Conservation (phyloP, 2,888 invertebrate genomes). For the Macaria notata region DNA sequence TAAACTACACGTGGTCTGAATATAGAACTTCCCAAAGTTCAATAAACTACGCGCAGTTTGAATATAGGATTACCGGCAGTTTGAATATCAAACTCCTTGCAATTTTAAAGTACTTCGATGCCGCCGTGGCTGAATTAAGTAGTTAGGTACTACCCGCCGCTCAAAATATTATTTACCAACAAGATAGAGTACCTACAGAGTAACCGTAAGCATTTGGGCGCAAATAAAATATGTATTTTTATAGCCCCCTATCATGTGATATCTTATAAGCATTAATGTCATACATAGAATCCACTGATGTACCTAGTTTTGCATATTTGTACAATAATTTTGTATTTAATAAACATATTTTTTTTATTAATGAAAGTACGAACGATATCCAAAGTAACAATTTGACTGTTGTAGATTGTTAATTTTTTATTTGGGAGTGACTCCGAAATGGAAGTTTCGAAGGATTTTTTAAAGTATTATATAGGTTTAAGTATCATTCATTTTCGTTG, state of each 20-base stretch:
- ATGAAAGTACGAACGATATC: slow-evolving; percentile 35
- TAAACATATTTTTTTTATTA: slow-evolving; percentile 49
- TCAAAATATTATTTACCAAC: too few species aligned
- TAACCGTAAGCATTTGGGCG: too few species aligned
- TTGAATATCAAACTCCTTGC: too few species aligned
- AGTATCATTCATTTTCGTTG: slow-evolving; percentile 59
- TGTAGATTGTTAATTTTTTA: slow-evolving; percentile 52
- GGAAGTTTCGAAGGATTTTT: slow-evolving; percentile 44
- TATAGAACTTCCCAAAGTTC: too few species aligned
- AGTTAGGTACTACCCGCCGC: too few species aligned
- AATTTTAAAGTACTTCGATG: too few species aligned
- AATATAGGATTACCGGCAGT: too few species aligned
- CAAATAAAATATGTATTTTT: too few species aligned
- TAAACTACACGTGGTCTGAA: too few species aligned
- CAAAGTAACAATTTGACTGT: slow-evolving; percentile 48
- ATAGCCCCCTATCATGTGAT: slow-evolving; percentile 41
- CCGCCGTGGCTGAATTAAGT: too few species aligned
- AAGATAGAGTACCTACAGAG: too few species aligned
- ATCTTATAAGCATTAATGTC: slow-evolving; percentile 38
- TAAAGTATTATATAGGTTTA: slow-evolving; percentile 62
- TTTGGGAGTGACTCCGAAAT: slow-evolving; percentile 45
- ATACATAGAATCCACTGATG: slow-evolving; percentile 54
- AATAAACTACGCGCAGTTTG: too few species aligned
- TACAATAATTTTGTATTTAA: slow-evolving; percentile 61
- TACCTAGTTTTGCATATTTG: slow-evolving; percentile 64